Evolutionary conservation across 53 echinoderm and acorn worm species (phyloP), one percentile per base, ranked within the genome.

Genomic region (Patiria pectinifera): DNA sequence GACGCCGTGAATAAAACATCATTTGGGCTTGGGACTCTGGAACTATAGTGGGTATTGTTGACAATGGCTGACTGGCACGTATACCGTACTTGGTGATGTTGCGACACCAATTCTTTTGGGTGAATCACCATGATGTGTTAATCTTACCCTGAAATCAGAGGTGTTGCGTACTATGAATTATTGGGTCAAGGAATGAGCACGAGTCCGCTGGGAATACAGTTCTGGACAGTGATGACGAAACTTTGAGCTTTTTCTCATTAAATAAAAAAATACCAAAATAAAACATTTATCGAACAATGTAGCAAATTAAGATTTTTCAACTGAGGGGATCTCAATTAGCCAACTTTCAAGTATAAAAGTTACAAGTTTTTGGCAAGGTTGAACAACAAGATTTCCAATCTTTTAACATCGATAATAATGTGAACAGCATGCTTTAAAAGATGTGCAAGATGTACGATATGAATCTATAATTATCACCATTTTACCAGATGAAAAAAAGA

Each of bases 1-100:
- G 13, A 13, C 35, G 45, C 76, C 87, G 62, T 87, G 87, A 87
- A 87, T 87, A 87, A 87, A 87, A 87, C 87, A 87, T 87, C 13
- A 61, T 11, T 3, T 47, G 58, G 16, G 25, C 21, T 13, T n/a
- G 21, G n/a, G 48, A 10, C 80, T 44, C 80, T 14, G 5, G 5
- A 13, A 58, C 23, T 26, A 60, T 87, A 72, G 77, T 26, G 23
- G 59, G 76, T 49, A 86, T 22, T 86, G 86, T 86, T 86, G 35
- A 86, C 86, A 72, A 63, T 86, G 72, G 47, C 86, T 23, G 49
- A 21, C 46, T 71, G 22, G 49, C 22, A 85, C 47, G 45, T 63
- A 69, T 9, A 7, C 13, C 14, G 85, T 72, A 48, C 72, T 71
- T 74, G 48, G 71, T 74, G 45, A 44, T 85, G 45, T 45, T 85